Conservation (phyloP, 2,888 invertebrate genomes). For the Himalopsyche kuldschensis region DNA sequence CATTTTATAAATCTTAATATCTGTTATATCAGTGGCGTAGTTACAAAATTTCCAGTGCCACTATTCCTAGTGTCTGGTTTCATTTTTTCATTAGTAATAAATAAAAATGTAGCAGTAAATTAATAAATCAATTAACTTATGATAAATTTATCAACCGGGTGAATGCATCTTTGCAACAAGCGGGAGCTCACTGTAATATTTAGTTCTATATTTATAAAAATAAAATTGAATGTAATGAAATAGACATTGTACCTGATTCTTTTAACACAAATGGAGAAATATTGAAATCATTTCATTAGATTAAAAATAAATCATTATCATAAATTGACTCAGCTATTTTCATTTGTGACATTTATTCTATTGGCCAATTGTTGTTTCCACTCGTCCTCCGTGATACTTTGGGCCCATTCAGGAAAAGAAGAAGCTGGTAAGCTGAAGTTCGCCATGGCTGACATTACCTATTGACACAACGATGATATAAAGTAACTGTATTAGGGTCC, state of each 20-base stretch:
- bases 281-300: neutral
- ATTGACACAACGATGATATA: slow-evolving; percentile 40
- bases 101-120: no score
- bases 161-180: neutral
- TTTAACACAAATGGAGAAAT: neutral
- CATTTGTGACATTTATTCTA: slow-evolving; percentile 47
- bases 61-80: no score
- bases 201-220: neutral
- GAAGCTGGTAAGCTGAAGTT: slow-evolving; percentile 66
- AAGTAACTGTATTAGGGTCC: neutral
- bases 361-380: slow-evolving; percentile 69
- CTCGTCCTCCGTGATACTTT: slow-evolving; percentile 67
- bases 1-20: no score
- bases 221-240: neutral
- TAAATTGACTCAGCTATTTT: slow-evolving; percentile 18
- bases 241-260: slow-evolving; percentile 36
- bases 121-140: no score
- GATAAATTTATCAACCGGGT: no score
- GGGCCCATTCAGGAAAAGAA: slow-evolving; percentile 73
- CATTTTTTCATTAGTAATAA: no score
- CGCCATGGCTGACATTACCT: slow-evolving; percentile 72
- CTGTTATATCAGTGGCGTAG: no score
- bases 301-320: neutral
- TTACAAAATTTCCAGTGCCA: no score
- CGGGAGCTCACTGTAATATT: neutral